Evolutionary conservation across 1,140 invertebrate species (phyloP).

Genomic region (Drosophila malerkotliana): DNA sequence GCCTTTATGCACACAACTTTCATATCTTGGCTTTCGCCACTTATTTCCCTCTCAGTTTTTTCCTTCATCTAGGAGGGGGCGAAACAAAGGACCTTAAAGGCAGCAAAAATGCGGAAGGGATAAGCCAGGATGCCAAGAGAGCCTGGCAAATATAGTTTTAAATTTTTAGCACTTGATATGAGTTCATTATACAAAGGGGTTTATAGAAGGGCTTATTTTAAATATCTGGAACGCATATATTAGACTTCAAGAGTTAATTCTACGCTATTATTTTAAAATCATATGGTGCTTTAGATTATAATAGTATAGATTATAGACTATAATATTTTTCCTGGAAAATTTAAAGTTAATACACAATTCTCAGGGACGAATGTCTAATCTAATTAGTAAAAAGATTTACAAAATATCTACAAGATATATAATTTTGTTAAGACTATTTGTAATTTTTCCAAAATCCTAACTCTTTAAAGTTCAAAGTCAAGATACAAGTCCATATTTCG

Average conservation of each 20-base stretch:
- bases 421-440: too few relatives aligned
- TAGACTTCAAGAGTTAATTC: too few relatives aligned
- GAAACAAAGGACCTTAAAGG: neutral
- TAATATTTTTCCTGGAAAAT: too few relatives aligned
- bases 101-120: neutral
- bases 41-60: slow-evolving; percentile 11
- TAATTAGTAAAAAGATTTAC: too few relatives aligned
- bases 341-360: too few relatives aligned
- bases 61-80: neutral
- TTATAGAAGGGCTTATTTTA: neutral
- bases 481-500: slow-evolving; percentile 14
- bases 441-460: too few relatives aligned
- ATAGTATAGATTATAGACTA: too few relatives aligned
- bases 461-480: neutral
- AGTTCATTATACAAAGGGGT: neutral
- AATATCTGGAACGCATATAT: too few relatives aligned
- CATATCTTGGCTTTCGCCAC: slow-evolving; percentile 28
- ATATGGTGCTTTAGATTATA: too few relatives aligned
- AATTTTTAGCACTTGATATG: slow-evolving; percentile 1
- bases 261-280: too few relatives aligned
- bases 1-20: slow-evolving; percentile 33
- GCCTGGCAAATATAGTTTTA: neutral
- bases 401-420: too few relatives aligned
- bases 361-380: too few relatives aligned
- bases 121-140: neutral